Evolutionary conservation across 2,888 invertebrate genomes (phyloP).

Genomic region (Tinea trinotella): DNA sequence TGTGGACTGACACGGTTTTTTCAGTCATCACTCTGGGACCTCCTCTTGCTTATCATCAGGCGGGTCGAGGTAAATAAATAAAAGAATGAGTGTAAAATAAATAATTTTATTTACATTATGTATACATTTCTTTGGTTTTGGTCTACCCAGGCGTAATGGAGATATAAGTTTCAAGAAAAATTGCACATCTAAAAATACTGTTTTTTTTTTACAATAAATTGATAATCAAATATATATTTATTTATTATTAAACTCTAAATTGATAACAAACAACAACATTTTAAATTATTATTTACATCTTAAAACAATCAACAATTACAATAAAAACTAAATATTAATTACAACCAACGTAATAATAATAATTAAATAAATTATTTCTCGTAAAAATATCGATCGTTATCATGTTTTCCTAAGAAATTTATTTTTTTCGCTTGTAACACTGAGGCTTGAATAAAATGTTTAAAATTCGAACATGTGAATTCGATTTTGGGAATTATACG

Average conservation of each 20-base stretch:
- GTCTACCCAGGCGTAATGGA: conserved; percentile 5
- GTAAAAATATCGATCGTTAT: background rate
- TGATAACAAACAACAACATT: conserved; percentile 15
- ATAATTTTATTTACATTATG: conserved; percentile 16
- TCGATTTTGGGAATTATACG: too few relatives aligned
- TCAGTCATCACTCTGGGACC: too few relatives aligned
- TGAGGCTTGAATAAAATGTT: too few relatives aligned
- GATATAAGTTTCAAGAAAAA: background rate
- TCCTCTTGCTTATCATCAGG: too few relatives aligned
- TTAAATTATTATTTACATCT: conserved; percentile 16
- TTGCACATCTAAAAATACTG: conserved; percentile 17
- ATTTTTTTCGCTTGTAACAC: background rate
- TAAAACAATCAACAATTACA: conserved; percentile 10
- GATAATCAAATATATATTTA: conserved; percentile 2
- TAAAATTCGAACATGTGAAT: too few relatives aligned
- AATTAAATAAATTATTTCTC: background rate
- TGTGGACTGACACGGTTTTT: too few relatives aligned
- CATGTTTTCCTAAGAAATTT: background rate
- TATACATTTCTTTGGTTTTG: conserved; percentile 17
- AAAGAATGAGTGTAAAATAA: conserved; percentile 9
- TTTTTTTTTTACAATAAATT: background rate
- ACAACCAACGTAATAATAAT: background rate
- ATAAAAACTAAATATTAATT: background rate
- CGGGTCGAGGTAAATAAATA: too few relatives aligned
- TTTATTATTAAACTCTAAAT: conserved; percentile 12